Evolutionary conservation across 1,140 invertebrate genomes (phyloP).

Genomic region (Venustaconcha ellipsiformis): DNA sequence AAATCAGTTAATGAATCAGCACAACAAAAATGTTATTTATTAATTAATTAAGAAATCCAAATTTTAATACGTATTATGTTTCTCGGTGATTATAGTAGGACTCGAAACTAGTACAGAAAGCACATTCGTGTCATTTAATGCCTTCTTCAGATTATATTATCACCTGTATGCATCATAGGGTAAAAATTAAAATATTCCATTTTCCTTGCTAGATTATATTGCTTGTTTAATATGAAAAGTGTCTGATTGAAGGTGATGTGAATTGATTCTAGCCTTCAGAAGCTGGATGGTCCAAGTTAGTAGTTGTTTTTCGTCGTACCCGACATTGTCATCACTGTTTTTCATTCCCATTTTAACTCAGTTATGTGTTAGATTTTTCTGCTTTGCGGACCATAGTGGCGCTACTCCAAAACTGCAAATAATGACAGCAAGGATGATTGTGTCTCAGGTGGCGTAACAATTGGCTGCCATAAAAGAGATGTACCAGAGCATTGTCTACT

Average conservation of each 20-base stretch:
- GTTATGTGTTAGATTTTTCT: slow-evolving; percentile 86
- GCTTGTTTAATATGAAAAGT: neutral
- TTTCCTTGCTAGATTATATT: too few relatives aligned
- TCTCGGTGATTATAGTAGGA: neutral
- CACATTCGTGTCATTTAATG: neutral
- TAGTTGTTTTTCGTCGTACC: neutral
- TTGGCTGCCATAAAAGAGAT: slow-evolving; percentile 93
- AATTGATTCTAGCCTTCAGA: neutral
- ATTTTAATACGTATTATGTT: neutral
- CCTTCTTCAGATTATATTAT: too few relatives aligned
- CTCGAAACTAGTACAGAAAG: neutral
- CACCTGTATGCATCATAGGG: too few relatives aligned
- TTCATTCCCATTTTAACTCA: neutral
- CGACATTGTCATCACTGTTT: neutral
- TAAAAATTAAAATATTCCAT: too few relatives aligned
- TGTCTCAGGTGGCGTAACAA: slow-evolving; percentile 80
- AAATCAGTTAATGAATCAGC: neutral
- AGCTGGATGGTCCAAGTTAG: too few relatives aligned
- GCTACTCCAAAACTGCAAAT: slow-evolving; percentile 89
- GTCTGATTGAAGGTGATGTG: neutral
- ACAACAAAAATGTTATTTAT: neutral
- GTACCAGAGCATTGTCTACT: slow-evolving; percentile 90
- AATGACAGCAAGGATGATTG: slow-evolving; percentile 89
- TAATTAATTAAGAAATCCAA: neutral
- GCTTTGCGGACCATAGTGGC: slow-evolving; percentile 96